Percentiles rank a stretch among this genome's conserved stretches.
phyloP scores from a whole-genome alignment of 2,113 vertebrate genomes.

The Mustela lutreola region DNA sequence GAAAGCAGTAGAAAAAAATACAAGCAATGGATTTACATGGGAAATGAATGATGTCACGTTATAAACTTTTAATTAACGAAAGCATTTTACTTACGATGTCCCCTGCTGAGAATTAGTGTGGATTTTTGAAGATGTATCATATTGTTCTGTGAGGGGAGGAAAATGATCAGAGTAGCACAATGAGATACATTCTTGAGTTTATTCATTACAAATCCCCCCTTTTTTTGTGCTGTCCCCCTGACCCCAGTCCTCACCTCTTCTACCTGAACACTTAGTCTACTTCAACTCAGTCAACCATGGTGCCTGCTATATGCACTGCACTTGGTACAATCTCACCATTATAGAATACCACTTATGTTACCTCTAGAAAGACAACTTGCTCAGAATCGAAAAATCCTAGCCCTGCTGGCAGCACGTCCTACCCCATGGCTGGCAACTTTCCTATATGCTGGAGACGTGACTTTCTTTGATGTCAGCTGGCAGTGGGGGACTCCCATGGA shows the following conservation, averaged over 20 bases:
- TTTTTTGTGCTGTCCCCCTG: neutral
- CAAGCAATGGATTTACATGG: neutral
- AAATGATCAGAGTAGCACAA: slow-evolving; percentile 50
- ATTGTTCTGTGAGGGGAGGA: slow-evolving; percentile 85
- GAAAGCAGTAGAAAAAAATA: neutral
- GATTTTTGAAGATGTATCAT: slow-evolving; percentile 85
- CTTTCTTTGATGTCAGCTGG: neutral
- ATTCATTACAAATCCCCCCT: neutral
- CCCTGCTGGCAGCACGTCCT: neutral
- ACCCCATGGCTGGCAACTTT: neutral
- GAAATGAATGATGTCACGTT: neutral
- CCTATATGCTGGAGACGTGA: fast-evolving
- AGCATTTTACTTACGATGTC: slow-evolving; percentile 89
- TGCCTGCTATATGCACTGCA: neutral
- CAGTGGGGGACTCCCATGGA: fast-evolving
- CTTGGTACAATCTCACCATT: neutral
- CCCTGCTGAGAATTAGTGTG: slow-evolving; percentile 84
- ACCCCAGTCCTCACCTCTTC: neutral
- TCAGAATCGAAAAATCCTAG: neutral
- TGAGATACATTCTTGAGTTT: neutral
- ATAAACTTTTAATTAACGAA: neutral
- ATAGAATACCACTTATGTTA: neutral
- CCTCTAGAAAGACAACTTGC: neutral
- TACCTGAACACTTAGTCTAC: neutral
- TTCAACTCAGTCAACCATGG: neutral